Evolutionary conservation across 2,797 vertebrate species (phyloP), one percentile per base, ranked within the genome.

Genomic region (Gallirallus australis): DNA sequence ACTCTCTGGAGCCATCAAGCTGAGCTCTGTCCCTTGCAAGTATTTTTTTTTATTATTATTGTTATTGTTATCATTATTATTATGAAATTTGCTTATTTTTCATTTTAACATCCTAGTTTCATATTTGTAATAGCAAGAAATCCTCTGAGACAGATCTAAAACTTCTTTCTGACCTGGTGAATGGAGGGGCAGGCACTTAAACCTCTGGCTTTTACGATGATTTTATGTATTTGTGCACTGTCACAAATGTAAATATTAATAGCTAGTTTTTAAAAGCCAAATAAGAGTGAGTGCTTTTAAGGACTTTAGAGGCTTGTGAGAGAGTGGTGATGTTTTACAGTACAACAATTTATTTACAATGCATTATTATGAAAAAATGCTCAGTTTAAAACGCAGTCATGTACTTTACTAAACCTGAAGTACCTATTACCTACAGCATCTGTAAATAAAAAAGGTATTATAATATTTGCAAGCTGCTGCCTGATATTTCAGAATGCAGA

Each of bases 1-100:
- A 97, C 98, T 98, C 97, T 97, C 98, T 91, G 97, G 94, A 96
- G 97, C 98, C 98, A 98, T 98, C 98, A 98, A 97, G 97, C 97
- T 97, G 97, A 97, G 98, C 79, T 95, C 97, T 98, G 98, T 98
- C 98, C 98, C 98, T 97, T 97, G 97, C 96, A 97, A 97, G 97
- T 96, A 97, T 98, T 96, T 96, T 71, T 97, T 93, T 6, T 97
- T 97, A 97, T 97, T 97, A 96, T 42, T 42, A 42, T 42, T 42
- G 16, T 42, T 42, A 42, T 42, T 42, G 18, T 45, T 45, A 45
- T 45, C 19, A 45, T 45, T 45, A 45, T 94, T 96, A 93, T 97
- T 97, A 97, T 97, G 97, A 96, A 97, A 98, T 97, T 98, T 97
- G 86, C 91, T 97, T 72, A 81, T 93, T 97, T 98, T 97, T 97